phyloP scores from a whole-genome alignment of 2,113 vertebrate species.

The Eudorcas thomsonii region DNA sequence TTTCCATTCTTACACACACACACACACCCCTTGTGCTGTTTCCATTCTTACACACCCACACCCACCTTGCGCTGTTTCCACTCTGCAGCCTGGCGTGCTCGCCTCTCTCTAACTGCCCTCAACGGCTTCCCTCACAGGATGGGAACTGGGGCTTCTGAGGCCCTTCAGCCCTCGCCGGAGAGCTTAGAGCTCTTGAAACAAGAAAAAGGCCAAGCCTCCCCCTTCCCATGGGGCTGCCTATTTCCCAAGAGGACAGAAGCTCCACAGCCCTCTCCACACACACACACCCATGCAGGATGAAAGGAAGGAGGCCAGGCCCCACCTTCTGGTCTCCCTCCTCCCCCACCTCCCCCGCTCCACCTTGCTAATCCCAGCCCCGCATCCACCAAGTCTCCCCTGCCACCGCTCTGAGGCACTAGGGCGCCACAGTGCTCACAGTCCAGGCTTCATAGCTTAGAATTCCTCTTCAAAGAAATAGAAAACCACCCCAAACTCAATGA shows the following conservation, averaged over 20 bases:
- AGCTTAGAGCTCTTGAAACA: not conserved
- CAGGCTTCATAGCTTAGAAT: not conserved
- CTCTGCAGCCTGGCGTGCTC: not conserved
- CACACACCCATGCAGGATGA: rapidly evolving
- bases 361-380: not conserved
- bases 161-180: not conserved
- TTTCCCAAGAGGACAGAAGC: not conserved
- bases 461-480: not conserved
- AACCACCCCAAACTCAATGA: not conserved
- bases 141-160: not conserved
- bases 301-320: too few species aligned
- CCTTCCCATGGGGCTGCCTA: not conserved
- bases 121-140: not conserved
- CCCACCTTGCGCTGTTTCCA: too few species aligned
- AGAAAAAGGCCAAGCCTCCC: not conserved
- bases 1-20: too few species aligned
- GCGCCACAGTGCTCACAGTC: not conserved
- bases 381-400: not conserved
- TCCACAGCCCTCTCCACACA: not conserved
- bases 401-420: not conserved
- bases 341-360: too few species aligned
- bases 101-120: too few species aligned
- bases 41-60: too few species aligned
- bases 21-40: too few species aligned
- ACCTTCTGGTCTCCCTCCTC: not conserved